Evolutionary conservation across 2,797 vertebrate genomes (phyloP).

Genomic region (Poecilia gillii): DNA sequence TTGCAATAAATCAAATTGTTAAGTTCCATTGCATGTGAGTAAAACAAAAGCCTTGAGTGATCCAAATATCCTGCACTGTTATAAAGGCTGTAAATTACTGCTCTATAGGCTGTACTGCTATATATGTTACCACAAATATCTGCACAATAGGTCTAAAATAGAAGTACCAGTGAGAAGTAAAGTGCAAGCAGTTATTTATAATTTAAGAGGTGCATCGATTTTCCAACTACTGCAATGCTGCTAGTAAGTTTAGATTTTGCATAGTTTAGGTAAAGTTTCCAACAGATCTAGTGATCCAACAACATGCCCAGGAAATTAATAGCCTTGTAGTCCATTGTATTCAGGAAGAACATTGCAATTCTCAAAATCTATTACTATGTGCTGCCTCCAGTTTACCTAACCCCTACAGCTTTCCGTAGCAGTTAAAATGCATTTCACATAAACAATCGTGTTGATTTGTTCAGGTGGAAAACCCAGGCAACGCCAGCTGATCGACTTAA

Average conservation of each 20-base stretch:
- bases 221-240: neutral
- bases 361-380: neutral
- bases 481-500: neutral
- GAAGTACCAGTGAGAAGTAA: neutral
- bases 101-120: neutral
- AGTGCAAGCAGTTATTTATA: neutral
- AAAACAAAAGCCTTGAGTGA: too few relatives aligned
- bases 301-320: neutral
- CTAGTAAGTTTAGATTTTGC: neutral
- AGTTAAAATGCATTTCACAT: constrained; percentile 7
- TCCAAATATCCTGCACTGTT: neutral
- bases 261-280: neutral
- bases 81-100: neutral
- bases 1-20: neutral
- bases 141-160: neutral
- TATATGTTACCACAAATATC: neutral
- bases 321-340: neutral
- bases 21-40: too few relatives aligned
- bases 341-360: neutral
- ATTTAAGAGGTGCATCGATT: neutral
- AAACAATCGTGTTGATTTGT: neutral
- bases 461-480: neutral
- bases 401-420: neutral
- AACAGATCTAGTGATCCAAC: neutral
- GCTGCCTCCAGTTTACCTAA: neutral